A percentile compares a stretch with the other conserved stretches of the same genome.
Evolutionary conservation across 2,113 vertebrate species (phyloP).

Genomic region (Ploceus nigricollis): DNA sequence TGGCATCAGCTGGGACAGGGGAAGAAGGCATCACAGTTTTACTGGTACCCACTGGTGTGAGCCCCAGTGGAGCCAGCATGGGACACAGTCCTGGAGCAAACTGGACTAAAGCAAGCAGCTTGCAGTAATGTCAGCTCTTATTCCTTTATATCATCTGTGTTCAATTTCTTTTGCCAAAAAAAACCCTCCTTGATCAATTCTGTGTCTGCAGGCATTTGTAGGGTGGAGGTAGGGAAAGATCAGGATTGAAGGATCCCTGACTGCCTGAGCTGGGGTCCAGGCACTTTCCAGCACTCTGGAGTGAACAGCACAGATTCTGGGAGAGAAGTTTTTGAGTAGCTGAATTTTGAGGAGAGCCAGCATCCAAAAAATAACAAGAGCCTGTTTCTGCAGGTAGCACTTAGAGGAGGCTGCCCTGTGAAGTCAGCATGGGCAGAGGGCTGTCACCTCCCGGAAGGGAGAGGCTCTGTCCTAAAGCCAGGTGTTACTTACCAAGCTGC

Average conservation of each 20-base stretch:
- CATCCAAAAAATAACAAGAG: neutral
- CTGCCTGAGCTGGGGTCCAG: neutral
- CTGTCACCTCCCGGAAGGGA: neutral
- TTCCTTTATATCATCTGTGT: neutral
- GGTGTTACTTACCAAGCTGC: neutral
- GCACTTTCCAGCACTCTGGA: neutral
- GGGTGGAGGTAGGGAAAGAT: neutral
- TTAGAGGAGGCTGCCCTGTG: neutral
- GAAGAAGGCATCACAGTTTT: neutral
- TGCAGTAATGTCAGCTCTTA: neutral
- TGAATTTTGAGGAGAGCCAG: neutral
- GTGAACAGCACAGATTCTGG: rapidly evolving
- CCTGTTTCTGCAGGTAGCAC: neutral
- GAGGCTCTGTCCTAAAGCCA: neutral
- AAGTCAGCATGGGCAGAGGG: neutral
- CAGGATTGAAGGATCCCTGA: neutral
- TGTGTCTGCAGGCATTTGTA: neutral
- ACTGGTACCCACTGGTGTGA: neutral
- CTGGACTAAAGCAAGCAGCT: neutral
- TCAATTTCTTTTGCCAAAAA: neutral
- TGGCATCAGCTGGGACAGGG: neutral
- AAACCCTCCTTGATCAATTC: neutral
- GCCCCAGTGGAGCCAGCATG: rapidly evolving
- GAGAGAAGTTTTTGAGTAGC: neutral
- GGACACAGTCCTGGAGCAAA: neutral